phyloP scores from a whole-genome alignment of 2,113 vertebrate species.

The Hyperoodon ampullatus region DNA sequence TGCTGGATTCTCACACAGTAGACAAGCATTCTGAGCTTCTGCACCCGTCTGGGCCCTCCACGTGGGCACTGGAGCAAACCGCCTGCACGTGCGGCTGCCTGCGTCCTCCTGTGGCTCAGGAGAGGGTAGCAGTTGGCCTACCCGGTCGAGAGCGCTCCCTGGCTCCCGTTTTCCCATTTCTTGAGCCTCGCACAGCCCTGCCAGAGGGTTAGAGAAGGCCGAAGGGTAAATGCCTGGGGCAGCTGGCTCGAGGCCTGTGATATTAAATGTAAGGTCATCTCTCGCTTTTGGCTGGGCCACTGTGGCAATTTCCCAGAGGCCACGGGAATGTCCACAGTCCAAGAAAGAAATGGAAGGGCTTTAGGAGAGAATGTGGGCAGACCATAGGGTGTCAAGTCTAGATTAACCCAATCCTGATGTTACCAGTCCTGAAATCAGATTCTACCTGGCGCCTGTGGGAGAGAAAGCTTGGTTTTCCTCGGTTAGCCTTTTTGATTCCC shows the following conservation, averaged over 20 bases:
- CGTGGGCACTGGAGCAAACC: slow-evolving; percentile 51
- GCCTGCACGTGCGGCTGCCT: not conserved
- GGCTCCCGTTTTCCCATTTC: slow-evolving; percentile 9
- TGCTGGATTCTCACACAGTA: slow-evolving; percentile 64
- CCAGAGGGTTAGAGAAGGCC: not conserved
- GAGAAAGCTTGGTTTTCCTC: not conserved
- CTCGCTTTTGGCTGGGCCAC: slow-evolving; percentile 10
- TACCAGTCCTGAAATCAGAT: not conserved
- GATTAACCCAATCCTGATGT: not conserved
- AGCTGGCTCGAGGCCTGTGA: not conserved
- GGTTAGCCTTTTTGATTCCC: not conserved
- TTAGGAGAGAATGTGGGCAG: not conserved
- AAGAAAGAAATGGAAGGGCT: not conserved
- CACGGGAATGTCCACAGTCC: not conserved
- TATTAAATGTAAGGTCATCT: not conserved
- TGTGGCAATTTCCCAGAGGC: not conserved
- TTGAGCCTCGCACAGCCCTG: not conserved
- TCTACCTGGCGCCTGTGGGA: not conserved
- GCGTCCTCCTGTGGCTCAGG: not conserved
- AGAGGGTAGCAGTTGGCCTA: not conserved
- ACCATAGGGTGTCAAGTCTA: not conserved
- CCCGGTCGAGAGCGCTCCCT: not conserved
- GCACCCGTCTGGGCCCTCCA: not conserved
- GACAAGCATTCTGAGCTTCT: slow-evolving; percentile 78
- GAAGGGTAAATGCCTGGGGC: not conserved